A percentile compares a stretch with the other conserved stretches of the same genome.
phyloP scores from a whole-genome alignment of 2,797 vertebrate genomes.

The Sparidentex hasta region DNA sequence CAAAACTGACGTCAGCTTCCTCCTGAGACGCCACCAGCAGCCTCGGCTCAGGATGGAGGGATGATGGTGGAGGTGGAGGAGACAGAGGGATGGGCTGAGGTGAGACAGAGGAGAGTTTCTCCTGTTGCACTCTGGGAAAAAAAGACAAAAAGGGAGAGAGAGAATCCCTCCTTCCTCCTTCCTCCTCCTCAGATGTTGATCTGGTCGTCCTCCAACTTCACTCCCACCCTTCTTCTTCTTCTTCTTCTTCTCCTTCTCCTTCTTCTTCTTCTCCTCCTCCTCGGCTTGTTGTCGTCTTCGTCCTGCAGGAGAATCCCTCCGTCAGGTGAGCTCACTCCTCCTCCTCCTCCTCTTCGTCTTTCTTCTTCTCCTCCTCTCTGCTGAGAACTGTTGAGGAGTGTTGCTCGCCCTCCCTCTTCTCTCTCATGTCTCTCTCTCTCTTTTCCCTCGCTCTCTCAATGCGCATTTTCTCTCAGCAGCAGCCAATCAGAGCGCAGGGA shows the following conservation, averaged over 20 bases:
- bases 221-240: conserved; percentile 17
- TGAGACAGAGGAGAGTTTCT: conserved; percentile 34
- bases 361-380: conserved; percentile 48
- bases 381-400: conserved; percentile 33
- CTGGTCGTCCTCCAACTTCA: conserved; percentile 46
- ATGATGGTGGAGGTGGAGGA: not conserved
- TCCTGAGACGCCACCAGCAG: conserved; percentile 23
- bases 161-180: conserved; percentile 24
- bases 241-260: not conserved
- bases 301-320: conserved; percentile 48
- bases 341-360: not conserved
- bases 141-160: not conserved
- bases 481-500: conserved; percentile 70
- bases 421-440: conserved; percentile 48
- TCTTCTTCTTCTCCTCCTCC: not conserved
- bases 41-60: conserved; percentile 13
- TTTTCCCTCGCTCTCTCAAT: conserved; percentile 75
- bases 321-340: conserved; percentile 56
- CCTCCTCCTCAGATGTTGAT: conserved; percentile 33
- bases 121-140: conserved; percentile 56
- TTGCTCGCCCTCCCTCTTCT: conserved; percentile 22
- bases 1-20: conserved; percentile 67
- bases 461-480: conserved; percentile 78
- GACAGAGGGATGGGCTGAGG: conserved; percentile 18
- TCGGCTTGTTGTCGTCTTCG: conserved; percentile 6